These are phyloP conservation scores for Sparidentex hasta DNA, from an alignment of 2,797 vertebrate species.

Conservation along the genomic window DNA sequence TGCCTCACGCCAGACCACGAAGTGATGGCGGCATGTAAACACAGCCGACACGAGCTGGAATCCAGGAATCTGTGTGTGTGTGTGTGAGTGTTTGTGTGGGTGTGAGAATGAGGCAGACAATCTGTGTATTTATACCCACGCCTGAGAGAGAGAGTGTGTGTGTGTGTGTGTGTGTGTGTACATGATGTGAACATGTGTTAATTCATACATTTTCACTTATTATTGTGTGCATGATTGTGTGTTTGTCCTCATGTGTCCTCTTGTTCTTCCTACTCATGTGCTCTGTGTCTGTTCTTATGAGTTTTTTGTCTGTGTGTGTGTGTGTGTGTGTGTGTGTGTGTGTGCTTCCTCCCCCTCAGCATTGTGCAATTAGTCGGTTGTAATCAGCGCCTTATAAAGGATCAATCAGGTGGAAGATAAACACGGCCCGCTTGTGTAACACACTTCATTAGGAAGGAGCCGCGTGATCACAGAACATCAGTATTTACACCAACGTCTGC, in stretches of 20 bases:
- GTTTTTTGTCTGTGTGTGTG: constrained; percentile 28
- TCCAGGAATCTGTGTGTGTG: constrained; percentile 62
- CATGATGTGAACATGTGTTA: neutral
- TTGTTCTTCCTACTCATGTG: constrained; percentile 3
- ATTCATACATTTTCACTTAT: neutral
- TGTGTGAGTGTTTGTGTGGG: constrained; percentile 67
- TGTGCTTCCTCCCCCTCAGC: constrained; percentile 35
- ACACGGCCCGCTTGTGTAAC: constrained; percentile 76
- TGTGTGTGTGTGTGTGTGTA: constrained; percentile 18
- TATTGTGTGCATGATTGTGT: neutral
- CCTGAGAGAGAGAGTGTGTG: constrained; percentile 25
- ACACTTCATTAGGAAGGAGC: constrained; percentile 82
- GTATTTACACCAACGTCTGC: constrained; percentile 72
- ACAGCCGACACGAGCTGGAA: constrained; percentile 60
- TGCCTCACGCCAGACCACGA: constrained; percentile 77
- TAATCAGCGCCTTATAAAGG: constrained; percentile 82
- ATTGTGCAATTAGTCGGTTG: constrained; percentile 67
- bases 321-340: constrained; percentile 34
- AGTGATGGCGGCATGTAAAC: constrained; percentile 80
- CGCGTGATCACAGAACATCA: constrained; percentile 73
- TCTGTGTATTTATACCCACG: constrained; percentile 52
- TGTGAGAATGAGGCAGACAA: constrained; percentile 57
- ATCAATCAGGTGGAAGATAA: constrained; percentile 84
- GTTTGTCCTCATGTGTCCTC: constrained; percentile 1
- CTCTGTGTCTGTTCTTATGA: constrained; percentile 46